Percentiles rank a stretch among this genome's conserved stretches.
phyloP scores from a whole-genome alignment of 2,888 invertebrate species.

The Eupithecia vulgata region DNA sequence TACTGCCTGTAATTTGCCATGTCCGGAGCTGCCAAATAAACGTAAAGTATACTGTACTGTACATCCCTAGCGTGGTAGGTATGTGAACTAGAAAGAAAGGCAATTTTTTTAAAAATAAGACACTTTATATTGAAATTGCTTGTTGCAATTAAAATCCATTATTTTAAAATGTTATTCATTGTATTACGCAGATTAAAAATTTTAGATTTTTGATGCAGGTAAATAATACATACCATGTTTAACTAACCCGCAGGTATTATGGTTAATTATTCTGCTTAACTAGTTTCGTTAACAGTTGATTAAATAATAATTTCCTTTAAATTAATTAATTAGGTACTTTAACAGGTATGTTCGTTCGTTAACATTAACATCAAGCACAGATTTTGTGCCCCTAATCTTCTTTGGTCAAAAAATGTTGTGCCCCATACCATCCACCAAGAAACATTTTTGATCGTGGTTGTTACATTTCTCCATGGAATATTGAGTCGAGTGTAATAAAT shows the following conservation, averaged over 20 bases:
- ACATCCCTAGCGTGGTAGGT: neutral
- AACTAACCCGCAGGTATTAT: neutral
- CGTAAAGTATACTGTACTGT: neutral
- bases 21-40: conserved; percentile 17
- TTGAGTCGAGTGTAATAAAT: conserved; percentile 7
- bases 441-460: neutral
- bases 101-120: neutral
- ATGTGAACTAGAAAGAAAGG: neutral
- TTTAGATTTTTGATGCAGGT: neutral
- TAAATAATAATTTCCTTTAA: neutral
- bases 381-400: neutral
- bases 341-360: neutral
- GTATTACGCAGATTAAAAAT: neutral
- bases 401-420: neutral
- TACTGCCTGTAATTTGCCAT: conserved; percentile 16
- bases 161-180: neutral
- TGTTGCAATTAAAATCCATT: neutral
- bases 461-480: neutral
- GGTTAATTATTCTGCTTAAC: neutral
- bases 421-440: neutral
- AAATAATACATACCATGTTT: neutral
- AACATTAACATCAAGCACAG: neutral
- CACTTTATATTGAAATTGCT: neutral
- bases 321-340: neutral
- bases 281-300: neutral